Evolutionary conservation across 1,140 invertebrate genomes (phyloP).

Genomic region (Pristionchus pacificus): DNA sequence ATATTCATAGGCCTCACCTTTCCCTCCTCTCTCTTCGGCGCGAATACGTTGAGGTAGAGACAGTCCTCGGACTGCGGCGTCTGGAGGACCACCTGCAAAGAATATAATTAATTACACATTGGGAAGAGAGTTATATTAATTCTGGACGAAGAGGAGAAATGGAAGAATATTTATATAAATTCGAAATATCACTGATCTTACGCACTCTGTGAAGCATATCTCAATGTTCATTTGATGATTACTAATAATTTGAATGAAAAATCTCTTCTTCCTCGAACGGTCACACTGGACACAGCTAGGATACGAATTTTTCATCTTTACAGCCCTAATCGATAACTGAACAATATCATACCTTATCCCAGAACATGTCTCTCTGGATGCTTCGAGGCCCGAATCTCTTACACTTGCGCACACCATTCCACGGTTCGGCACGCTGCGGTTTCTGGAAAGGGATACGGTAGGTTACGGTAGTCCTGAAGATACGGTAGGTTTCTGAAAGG

Average conservation of each 20-base stretch:
- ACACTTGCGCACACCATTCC: slow-evolving; percentile 24
- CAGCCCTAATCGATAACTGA: background rate
- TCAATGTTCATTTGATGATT: too few relatives aligned
- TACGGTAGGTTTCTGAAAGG: too few relatives aligned
- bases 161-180: too few relatives aligned
- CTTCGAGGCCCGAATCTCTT: slow-evolving; percentile 20
- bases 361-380: slow-evolving; percentile 34
- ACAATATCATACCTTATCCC: slow-evolving; percentile 29
- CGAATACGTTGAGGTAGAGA: slow-evolving; percentile 81
- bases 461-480: too few relatives aligned
- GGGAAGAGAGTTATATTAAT: too few relatives aligned
- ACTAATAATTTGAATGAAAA: too few relatives aligned
- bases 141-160: too few relatives aligned
- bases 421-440: slow-evolving; percentile 32
- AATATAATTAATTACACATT: background rate
- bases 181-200: background rate
- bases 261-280: too few relatives aligned
- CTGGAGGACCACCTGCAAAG: background rate
- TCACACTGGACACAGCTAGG: too few relatives aligned
- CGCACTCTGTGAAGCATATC: background rate
- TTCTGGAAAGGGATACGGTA: slow-evolving; percentile 32
- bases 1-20: slow-evolving; percentile 27
- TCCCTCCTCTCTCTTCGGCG: slow-evolving; percentile 62
- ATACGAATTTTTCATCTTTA: too few relatives aligned
- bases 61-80: slow-evolving; percentile 76